These are phyloP conservation scores for Yponomeuta plumbellus DNA, from an alignment of 2,888 invertebrate species.

Conservation along the genomic window DNA sequence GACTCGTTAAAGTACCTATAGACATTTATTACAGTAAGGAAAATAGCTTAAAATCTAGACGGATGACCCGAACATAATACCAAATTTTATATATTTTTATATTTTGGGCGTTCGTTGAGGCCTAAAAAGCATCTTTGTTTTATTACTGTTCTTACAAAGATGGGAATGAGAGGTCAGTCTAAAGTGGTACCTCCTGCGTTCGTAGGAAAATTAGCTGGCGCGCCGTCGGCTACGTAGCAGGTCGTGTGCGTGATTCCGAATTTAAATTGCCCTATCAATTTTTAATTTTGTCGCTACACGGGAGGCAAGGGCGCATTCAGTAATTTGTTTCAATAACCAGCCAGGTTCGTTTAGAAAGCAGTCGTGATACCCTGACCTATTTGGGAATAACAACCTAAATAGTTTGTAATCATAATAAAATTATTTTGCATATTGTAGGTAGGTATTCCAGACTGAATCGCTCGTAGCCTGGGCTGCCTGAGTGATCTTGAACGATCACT, in stretches of 20 bases:
- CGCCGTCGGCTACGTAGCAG: conserved; percentile 38
- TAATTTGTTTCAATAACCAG: conserved; percentile 15
- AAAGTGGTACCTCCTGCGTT: conserved; percentile 32
- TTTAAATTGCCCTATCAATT: conserved; percentile 67
- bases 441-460: no score
- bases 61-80: no score
- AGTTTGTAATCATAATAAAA: not conserved
- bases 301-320: conserved; percentile 13
- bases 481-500: no score
- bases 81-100: conserved; percentile 29
- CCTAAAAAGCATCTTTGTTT: not conserved
- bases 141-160: not conserved
- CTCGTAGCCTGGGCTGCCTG: no score
- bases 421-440: no score
- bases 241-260: conserved; percentile 54
- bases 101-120: not conserved
- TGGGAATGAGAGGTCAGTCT: conserved; percentile 28
- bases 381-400: not conserved
- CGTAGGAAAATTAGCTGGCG: conserved; percentile 41
- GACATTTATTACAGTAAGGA: no score
- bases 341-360: not conserved
- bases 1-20: no score
- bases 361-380: not conserved
- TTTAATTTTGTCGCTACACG: conserved; percentile 56
- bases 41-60: no score